Evolutionary conservation across 2,797 vertebrate species (phyloP).

Genomic region (Etheostoma perlongum): DNA sequence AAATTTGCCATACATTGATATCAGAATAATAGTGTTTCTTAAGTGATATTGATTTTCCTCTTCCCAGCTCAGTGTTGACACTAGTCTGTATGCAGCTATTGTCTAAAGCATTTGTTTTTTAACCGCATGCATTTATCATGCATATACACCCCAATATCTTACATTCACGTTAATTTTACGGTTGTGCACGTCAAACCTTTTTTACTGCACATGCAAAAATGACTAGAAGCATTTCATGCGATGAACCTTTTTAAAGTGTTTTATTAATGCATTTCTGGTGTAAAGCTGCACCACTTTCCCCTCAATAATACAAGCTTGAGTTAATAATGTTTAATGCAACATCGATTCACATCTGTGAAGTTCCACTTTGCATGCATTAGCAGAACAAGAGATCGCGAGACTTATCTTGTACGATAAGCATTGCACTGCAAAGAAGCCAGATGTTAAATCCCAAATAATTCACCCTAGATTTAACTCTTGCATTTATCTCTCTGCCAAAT

Average conservation of each 20-base stretch:
- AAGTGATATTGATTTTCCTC: background rate
- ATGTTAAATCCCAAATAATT: constrained; percentile 81
- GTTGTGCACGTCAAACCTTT: background rate
- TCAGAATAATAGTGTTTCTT: background rate
- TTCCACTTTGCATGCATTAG: constrained; percentile 67
- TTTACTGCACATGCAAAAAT: constrained; percentile 8
- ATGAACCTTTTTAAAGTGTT: background rate
- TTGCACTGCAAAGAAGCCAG: constrained; percentile 64
- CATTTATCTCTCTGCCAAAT: constrained; percentile 75
- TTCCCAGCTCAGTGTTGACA: background rate
- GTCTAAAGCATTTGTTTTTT: background rate
- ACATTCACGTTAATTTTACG: background rate
- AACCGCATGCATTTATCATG: too few relatives aligned
- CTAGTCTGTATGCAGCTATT: background rate
- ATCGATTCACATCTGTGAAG: constrained; percentile 37
- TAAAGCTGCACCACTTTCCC: constrained; percentile 24
- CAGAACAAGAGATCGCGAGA: constrained; percentile 57
- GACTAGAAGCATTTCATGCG: background rate
- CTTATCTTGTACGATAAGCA: constrained; percentile 56
- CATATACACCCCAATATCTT: background rate
- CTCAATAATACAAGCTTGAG: background rate
- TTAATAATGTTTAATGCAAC: constrained; percentile 63
- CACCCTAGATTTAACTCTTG: constrained; percentile 72
- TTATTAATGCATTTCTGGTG: constrained; percentile 15
- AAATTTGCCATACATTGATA: background rate